Base-by-base conservation (phyloP, 2,113 vertebrate genomes). In the Steatornis caripensis region DNA sequence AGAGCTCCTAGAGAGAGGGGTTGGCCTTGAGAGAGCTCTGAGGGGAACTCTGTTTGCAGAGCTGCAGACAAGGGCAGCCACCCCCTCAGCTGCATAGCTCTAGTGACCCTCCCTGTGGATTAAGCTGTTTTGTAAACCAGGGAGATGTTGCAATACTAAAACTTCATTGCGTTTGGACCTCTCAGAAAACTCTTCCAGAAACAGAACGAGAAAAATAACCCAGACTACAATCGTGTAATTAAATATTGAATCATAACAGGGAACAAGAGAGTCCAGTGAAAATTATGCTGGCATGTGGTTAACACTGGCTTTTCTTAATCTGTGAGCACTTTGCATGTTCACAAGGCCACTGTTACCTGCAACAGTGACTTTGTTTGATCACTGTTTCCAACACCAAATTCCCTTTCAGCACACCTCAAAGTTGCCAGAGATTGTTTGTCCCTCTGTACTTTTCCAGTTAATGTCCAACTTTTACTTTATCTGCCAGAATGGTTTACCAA, bases 241-340 rank as follows among this genome's bases (percentile, higher is more conserved):
- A 96, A 79, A 82, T 37, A 37, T 62, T 96, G 91, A 96, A 91
- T 93, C 65, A 79, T 77, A 91, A 69, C 34, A 79, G 45, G 71
- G 39, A 87, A 75, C 53, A 57, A 72, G 46, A 82, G 23, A 92
- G 39, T 71, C 36, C 68, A 87, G 27, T 36, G 58, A 86, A 87
- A 93, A 95, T 45, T 54, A 43, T 45, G 58, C 21, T 79, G 62
- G 57, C 41, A 36, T 87, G 57, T 45, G 74, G 23, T 61, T 96
- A 65, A 53, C 0, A 0, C 48, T 69, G 87, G 15, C n/a, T 78
- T 86, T 94, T 75, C 79, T 91, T 55, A 45, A 71, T 60, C 24
- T 53, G 26, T 68, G 51, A 77, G 24, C 8, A 7, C 49, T 89
- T 62, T 39, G 26, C 8, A 3, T 6, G 24, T 71, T 94, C 68